Conservation (phyloP, 2,888 invertebrate species). For the Rhamnusium bicolor region DNA sequence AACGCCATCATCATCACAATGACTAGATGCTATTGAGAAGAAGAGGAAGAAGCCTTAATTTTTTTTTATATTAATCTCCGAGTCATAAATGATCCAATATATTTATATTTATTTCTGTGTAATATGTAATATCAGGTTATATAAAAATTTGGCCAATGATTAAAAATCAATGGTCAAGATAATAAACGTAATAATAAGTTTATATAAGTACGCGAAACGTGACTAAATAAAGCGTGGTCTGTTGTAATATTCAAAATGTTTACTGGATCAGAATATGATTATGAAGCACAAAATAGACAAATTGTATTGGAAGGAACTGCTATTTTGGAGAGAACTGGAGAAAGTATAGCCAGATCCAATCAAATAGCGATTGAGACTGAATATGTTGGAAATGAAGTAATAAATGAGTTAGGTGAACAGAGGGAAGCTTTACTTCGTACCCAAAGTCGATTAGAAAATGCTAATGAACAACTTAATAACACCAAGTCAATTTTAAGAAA, state of each 20-base stretch:
- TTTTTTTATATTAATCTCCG: too few relatives aligned
- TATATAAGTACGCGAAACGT: neutral
- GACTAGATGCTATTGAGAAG: too few relatives aligned
- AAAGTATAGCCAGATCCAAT: constrained; percentile 80
- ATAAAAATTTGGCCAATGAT: neutral
- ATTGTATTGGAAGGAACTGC: constrained; percentile 74
- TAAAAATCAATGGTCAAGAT: neutral
- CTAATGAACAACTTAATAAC: constrained; percentile 80
- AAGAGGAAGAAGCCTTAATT: too few relatives aligned
- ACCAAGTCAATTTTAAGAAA: constrained; percentile 78
- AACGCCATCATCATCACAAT: too few relatives aligned
- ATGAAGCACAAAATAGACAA: constrained; percentile 75
- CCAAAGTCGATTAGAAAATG: constrained; percentile 79
- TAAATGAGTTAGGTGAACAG: constrained; percentile 84
- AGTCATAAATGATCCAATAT: too few relatives aligned
- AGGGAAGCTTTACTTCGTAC: constrained; percentile 81
- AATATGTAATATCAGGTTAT: too few relatives aligned
- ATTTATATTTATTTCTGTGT: too few relatives aligned
- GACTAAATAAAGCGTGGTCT: neutral
- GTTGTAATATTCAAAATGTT: constrained; percentile 14
- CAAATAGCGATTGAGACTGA: constrained; percentile 85
- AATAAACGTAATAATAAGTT: neutral
- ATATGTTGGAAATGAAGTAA: constrained; percentile 83
- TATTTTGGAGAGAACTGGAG: constrained; percentile 75
- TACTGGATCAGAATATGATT: constrained; percentile 61